Conservation (phyloP, 2,113 vertebrate genomes). For the Sceloporus tristichus region DNA sequence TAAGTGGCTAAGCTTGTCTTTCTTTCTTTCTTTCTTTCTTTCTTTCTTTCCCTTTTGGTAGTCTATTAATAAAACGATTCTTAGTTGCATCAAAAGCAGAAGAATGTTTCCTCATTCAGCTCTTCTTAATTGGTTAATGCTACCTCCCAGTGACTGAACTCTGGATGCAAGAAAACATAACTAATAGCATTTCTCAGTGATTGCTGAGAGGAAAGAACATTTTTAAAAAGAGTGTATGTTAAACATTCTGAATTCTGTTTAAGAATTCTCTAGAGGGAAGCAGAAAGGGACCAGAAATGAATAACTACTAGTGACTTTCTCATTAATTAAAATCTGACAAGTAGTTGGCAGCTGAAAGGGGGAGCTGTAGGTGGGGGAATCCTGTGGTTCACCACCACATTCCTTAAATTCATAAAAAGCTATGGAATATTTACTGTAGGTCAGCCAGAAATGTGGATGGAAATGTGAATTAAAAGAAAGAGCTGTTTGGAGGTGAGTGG, state of each 20-base stretch:
- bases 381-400: constrained; percentile 77
- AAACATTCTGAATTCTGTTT: constrained; percentile 55
- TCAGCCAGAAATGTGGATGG: constrained; percentile 57
- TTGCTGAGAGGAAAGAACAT: constrained; percentile 51
- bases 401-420: constrained; percentile 75
- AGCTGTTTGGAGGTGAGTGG: constrained; percentile 69
- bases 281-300: constrained; percentile 67
- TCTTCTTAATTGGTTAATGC: neutral
- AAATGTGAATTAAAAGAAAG: constrained; percentile 75
- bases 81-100: neutral
- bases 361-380: constrained; percentile 78
- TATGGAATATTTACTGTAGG: constrained; percentile 72
- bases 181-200: constrained; percentile 49
- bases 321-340: constrained; percentile 78
- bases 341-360: constrained; percentile 76
- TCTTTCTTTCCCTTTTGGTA: neutral
- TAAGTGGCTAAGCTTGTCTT: neutral
- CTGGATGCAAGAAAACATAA: constrained; percentile 37
- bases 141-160: constrained; percentile 23
- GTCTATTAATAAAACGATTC: constrained; percentile 4
- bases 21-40: neutral
- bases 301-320: constrained; percentile 75
- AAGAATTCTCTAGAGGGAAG: constrained; percentile 70
- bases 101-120: neutral
- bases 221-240: constrained; percentile 46